These are phyloP conservation scores for Heliconius hermathena DNA, from an alignment of 1,140 invertebrate species.

Conservation along the genomic window DNA sequence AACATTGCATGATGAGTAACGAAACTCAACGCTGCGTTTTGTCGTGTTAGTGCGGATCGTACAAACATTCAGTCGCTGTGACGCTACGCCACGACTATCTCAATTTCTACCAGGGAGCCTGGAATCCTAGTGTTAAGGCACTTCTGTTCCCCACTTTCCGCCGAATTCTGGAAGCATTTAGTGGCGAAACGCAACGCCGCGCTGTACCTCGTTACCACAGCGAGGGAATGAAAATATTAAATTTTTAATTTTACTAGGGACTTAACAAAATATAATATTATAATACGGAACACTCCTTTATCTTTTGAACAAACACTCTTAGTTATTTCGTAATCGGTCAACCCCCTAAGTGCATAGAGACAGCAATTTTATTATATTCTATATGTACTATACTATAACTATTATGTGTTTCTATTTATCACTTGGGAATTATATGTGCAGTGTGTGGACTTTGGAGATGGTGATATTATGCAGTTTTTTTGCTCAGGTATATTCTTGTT, in stretches of 20 bases:
- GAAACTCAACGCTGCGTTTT: not conserved
- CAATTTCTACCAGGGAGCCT: too few species aligned
- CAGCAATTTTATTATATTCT: slow-evolving; percentile 35
- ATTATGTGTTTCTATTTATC: not conserved
- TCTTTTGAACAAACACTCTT: not conserved
- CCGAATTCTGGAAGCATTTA: too few species aligned
- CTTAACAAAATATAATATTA: not conserved
- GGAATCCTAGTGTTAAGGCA: too few species aligned
- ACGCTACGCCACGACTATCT: too few species aligned
- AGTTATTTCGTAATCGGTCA: slow-evolving; percentile 39
- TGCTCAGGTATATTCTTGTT: too few species aligned
- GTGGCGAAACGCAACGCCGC: too few species aligned
- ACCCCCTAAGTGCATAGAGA: slow-evolving; percentile 36
- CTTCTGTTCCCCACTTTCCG: too few species aligned
- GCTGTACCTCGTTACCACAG: too few species aligned
- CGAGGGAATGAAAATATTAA: too few species aligned
- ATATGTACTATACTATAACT: slow-evolving; percentile 7
- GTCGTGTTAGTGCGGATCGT: not conserved
- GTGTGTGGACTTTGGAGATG: not conserved
- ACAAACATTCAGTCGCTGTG: too few species aligned
- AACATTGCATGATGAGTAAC: too few species aligned
- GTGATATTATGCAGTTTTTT: not conserved
- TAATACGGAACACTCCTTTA: not conserved
- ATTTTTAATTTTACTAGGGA: too few species aligned
- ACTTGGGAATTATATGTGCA: not conserved